phyloP scores from a whole-genome alignment of 2,888 invertebrate genomes.

The Chrysodeixis includens region DNA sequence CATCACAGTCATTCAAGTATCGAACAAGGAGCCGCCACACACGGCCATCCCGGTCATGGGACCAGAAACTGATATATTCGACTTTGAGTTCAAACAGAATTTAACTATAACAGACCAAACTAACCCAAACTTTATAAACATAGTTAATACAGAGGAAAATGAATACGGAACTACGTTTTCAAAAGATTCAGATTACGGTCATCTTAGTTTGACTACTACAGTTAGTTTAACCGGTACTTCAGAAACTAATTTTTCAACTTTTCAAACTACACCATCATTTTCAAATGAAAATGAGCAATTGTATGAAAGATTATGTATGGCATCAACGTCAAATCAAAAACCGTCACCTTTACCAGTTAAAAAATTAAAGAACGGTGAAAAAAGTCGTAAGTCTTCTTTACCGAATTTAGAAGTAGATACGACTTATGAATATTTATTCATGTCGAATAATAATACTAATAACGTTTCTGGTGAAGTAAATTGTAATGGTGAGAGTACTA shows the following conservation, averaged over 20 bases:
- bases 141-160: conserved; percentile 81
- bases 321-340: conserved; percentile 74
- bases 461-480: conserved; percentile 46
- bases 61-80: conserved; percentile 74
- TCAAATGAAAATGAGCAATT: conserved; percentile 61
- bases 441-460: conserved; percentile 66
- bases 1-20: conserved; percentile 90
- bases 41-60: conserved; percentile 82
- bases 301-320: conserved; percentile 81
- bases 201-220: conserved; percentile 82
- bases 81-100: conserved; percentile 76
- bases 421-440: conserved; percentile 80
- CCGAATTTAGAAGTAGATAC: conserved; percentile 81
- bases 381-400: conserved; percentile 77
- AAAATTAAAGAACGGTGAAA: conserved; percentile 70
- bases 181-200: conserved; percentile 79
- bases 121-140: conserved; percentile 75
- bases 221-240: conserved; percentile 72
- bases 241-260: conserved; percentile 42
- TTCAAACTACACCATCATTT: background rate
- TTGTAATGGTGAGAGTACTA: conserved; percentile 47
- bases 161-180: conserved; percentile 79
- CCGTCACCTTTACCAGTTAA: conserved; percentile 70
- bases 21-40: conserved; percentile 84
- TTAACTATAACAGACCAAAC: conserved; percentile 57